A percentile compares a stretch with the other conserved stretches of the same genome.
Evolutionary conservation across 2,113 vertebrate genomes (phyloP).

Genomic region (Tachysurus fulvidraco): DNA sequence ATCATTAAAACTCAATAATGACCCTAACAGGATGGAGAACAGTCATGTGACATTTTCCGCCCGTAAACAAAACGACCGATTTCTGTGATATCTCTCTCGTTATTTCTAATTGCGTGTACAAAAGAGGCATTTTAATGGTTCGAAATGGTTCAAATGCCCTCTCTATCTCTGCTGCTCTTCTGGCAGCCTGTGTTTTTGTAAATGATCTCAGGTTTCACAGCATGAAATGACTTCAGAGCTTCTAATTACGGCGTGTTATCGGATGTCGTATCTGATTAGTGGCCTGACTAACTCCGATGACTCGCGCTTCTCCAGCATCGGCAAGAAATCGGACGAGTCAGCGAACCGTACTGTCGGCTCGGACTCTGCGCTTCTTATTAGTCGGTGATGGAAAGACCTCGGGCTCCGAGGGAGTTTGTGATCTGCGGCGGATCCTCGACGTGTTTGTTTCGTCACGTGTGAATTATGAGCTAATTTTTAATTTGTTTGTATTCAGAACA

Average conservation of each 20-base stretch:
- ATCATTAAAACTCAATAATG: conserved; percentile 41
- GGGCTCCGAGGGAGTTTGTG: neutral
- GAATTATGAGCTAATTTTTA: neutral
- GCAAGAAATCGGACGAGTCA: neutral
- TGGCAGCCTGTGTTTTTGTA: conserved; percentile 28
- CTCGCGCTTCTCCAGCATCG: neutral
- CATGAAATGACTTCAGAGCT: conserved; percentile 45
- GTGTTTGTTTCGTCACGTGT: neutral
- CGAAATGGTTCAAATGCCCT: neutral
- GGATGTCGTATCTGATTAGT: conserved; percentile 52
- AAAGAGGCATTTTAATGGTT: neutral
- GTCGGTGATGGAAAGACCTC: neutral
- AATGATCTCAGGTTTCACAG: conserved; percentile 36
- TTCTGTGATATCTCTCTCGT: neutral
- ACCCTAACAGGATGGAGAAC: neutral
- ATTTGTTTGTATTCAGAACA: neutral
- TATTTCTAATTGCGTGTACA: neutral
- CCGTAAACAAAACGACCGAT: neutral
- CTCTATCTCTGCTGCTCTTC: neutral
- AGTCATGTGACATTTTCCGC: neutral
- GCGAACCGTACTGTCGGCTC: neutral
- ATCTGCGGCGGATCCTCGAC: neutral
- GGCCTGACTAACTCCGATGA: conserved; percentile 16
- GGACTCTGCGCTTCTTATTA: neutral
- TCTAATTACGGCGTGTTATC: conserved; percentile 42